These are phyloP conservation scores for Thalassaphorura encarpata DNA, from an alignment of 1,140 invertebrate species.

Conservation along the genomic window DNA sequence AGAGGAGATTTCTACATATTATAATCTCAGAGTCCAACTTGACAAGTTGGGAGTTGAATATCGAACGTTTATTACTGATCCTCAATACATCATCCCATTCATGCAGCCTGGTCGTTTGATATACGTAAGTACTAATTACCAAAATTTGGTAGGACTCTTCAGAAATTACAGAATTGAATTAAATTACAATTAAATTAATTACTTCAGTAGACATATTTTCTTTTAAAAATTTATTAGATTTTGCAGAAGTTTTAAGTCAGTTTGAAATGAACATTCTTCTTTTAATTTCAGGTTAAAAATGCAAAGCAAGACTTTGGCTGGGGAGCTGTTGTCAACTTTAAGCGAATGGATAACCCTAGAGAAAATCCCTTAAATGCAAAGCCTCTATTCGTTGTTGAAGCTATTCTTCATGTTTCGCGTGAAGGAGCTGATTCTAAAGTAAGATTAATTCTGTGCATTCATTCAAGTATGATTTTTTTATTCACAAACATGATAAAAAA, in stretches of 20 bases:
- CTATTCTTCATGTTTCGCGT: constrained; percentile 65
- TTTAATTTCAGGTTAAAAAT: constrained; percentile 59
- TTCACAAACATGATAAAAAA: constrained; percentile 43
- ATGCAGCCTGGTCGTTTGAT: constrained; percentile 85
- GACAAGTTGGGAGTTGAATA: constrained; percentile 62
- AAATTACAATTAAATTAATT: too few species aligned
- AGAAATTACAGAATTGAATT: too few species aligned
- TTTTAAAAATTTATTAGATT: too few species aligned
- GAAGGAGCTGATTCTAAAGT: constrained; percentile 41
- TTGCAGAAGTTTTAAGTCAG: constrained; percentile 5
- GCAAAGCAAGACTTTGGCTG: constrained; percentile 84
- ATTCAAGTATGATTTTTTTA: constrained; percentile 39
- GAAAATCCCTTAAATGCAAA: constrained; percentile 38
- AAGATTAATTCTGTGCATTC: constrained; percentile 36
- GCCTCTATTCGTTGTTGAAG: constrained; percentile 61
- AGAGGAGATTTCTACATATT: constrained; percentile 68
- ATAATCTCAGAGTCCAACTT: constrained; percentile 71
- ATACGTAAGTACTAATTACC: constrained; percentile 52
- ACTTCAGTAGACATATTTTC: too few species aligned
- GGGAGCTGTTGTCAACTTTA: constrained; percentile 90
- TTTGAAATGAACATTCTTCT: background rate
- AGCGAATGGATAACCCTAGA: constrained; percentile 49
- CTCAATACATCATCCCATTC: constrained; percentile 84
- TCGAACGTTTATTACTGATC: constrained; percentile 65
- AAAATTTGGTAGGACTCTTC: too few species aligned